Conservation (phyloP, 2,888 invertebrate genomes). For the Eurytoma californica region DNA sequence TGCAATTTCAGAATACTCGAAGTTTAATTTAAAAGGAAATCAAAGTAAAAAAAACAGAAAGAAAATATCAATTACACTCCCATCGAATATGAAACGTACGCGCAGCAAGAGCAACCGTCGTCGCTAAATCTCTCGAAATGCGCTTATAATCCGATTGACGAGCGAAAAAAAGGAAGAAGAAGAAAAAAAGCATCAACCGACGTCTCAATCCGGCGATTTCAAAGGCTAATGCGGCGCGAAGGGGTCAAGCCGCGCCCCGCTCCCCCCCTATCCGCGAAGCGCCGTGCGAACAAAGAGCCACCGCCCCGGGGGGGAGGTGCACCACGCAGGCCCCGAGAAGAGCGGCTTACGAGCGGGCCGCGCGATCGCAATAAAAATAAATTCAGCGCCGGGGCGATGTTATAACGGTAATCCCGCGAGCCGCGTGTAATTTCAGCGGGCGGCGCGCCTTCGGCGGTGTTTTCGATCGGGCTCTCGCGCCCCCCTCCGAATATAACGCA, state of each 20-base stretch:
- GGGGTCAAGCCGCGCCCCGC: slow-evolving; percentile 14
- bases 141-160: too few relatives aligned
- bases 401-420: slow-evolving; percentile 5
- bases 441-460: slow-evolving; percentile 38
- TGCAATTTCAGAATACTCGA: too few relatives aligned
- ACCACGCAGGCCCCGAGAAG: too few relatives aligned
- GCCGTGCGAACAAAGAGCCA: neutral
- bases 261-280: neutral
- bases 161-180: neutral
- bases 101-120: too few relatives aligned
- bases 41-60: too few relatives aligned
- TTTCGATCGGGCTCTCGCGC: slow-evolving; percentile 27
- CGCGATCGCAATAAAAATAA: slow-evolving; percentile 53
- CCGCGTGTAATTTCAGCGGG: slow-evolving; percentile 42
- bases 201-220: slow-evolving; percentile 21
- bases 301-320: neutral
- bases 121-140: too few relatives aligned
- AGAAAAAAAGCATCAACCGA: slow-evolving; percentile 1
- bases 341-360: neutral
- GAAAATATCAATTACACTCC: too few relatives aligned
- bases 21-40: too few relatives aligned
- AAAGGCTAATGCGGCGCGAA: slow-evolving; percentile 17
- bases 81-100: too few relatives aligned
- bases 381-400: slow-evolving; percentile 37
- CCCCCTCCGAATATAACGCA: neutral